Conservation (phyloP, 2,888 invertebrate species). For the Caenorhabditis becei region DNA sequence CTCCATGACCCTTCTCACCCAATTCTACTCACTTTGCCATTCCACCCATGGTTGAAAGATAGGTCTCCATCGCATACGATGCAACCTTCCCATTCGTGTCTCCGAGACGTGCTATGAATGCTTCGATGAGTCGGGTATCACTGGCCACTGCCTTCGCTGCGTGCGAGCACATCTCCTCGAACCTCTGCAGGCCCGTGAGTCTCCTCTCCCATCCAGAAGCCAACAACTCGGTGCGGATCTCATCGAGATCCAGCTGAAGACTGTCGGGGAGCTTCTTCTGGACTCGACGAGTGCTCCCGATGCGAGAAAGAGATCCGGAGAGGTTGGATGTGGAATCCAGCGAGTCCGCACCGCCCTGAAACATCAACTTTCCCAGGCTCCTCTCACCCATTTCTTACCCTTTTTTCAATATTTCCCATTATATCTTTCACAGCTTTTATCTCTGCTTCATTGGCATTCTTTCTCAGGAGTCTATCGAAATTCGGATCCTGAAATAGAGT, state of each 20-base stretch:
- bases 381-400: no score
- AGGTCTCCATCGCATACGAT: slow-evolving; percentile 67
- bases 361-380: background rate
- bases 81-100: slow-evolving; percentile 72
- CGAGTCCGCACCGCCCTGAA: slow-evolving; percentile 66
- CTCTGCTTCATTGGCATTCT: slow-evolving; percentile 65
- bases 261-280: slow-evolving; percentile 69
- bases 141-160: slow-evolving; percentile 64
- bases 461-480: slow-evolving; percentile 67
- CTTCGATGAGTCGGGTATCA: slow-evolving; percentile 69
- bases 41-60: slow-evolving; percentile 62
- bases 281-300: slow-evolving; percentile 63
- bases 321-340: slow-evolving; percentile 61
- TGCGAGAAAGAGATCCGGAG: slow-evolving; percentile 59
- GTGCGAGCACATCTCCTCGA: slow-evolving; percentile 65
- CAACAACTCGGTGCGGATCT: slow-evolving; percentile 64
- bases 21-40: slow-evolving; percentile 62
- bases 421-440: slow-evolving; percentile 63
- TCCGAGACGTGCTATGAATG: slow-evolving; percentile 68
- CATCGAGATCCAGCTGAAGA: slow-evolving; percentile 70
- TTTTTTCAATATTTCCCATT: slow-evolving; percentile 65
- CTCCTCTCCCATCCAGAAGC: slow-evolving; percentile 69
- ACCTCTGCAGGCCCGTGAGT: slow-evolving; percentile 63
- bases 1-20: background rate
- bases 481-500: slow-evolving; percentile 55